Evolutionary conservation across 2,113 vertebrate species (phyloP).

Genomic region (Myiopsitta monachus): DNA sequence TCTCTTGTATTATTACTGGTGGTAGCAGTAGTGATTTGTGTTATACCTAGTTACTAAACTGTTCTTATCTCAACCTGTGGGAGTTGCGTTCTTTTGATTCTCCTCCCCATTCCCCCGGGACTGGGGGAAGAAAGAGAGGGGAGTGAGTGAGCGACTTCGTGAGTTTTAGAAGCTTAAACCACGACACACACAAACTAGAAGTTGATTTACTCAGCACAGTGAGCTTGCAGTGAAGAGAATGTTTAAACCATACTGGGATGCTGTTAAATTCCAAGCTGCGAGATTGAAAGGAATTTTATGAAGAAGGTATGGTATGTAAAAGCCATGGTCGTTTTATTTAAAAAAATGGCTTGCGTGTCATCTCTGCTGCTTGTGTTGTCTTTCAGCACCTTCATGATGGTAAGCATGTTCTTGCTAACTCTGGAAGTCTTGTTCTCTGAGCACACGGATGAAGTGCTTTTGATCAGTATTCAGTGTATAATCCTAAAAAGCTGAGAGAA

Average conservation of each 20-base stretch:
- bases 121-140: too few relatives aligned
- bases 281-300: background rate
- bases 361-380: background rate
- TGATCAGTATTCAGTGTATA: background rate
- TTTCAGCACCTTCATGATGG: background rate
- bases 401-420: background rate
- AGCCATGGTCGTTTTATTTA: background rate
- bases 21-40: too few relatives aligned
- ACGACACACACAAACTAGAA: too few relatives aligned
- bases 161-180: too few relatives aligned
- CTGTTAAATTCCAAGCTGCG: background rate
- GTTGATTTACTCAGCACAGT: background rate
- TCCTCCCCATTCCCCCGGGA: too few relatives aligned
- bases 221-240: background rate
- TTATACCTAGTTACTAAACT: too few relatives aligned
- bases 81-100: too few relatives aligned
- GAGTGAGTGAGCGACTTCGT: too few relatives aligned
- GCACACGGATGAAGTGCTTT: background rate
- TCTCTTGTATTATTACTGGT: too few relatives aligned
- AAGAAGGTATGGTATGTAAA: background rate
- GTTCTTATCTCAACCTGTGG: too few relatives aligned
- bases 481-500: background rate
- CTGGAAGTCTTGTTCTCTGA: background rate
- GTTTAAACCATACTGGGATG: background rate
- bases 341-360: background rate